Evolutionary conservation across 2,888 invertebrate genomes (phyloP), one percentile per base, ranked within the genome.

Genomic region (Mactromeris polynyma): DNA sequence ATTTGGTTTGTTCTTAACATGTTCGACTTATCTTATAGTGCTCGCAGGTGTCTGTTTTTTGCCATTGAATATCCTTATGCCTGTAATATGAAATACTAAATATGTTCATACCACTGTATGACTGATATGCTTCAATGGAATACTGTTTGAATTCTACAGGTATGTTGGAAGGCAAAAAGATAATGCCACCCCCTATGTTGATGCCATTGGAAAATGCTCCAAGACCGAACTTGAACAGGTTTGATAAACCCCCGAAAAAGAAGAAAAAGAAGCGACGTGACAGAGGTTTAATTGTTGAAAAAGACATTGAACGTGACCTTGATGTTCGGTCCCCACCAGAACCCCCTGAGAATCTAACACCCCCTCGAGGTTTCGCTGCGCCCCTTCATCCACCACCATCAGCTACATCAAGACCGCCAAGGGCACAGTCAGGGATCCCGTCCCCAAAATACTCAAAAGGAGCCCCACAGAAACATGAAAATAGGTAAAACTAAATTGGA

Each of bases 191-290:
- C 21, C 95, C 95, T 14, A 94, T 95, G 93, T 93, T 95, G 78
- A 95, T 94, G 81, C 95, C 95, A n/a, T 91, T 95, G 36, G 93
- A 93, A 85, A 95, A 95, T 91, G 95, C 95, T n/a, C 95, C 95
- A 31, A 93, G 93, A 88, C 94, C 93, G 17, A 87, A 87, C 38
- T 40, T 87, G 2, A 88, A 78, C 54, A 77, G 82, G 36, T 58
- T 78, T 38, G 82, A 86, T 77, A 73, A 79, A 83, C 84, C 81
- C 31, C 89, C 81, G 19, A 85, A 38, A 82, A 90, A 80, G 83
- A 92, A 93, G 83, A 93, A 93, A 87, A 93, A 94, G 90, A 94
- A 93, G 89, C 94, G 94, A 89, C 94, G 93, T 80, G 93, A 93
- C 86, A 9, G 73, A 36, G 86, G 92, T 42, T 46, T 81, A 54